Evolutionary conservation across 1,140 invertebrate species (phyloP).

Genomic region (Adoxophyes honmai): DNA sequence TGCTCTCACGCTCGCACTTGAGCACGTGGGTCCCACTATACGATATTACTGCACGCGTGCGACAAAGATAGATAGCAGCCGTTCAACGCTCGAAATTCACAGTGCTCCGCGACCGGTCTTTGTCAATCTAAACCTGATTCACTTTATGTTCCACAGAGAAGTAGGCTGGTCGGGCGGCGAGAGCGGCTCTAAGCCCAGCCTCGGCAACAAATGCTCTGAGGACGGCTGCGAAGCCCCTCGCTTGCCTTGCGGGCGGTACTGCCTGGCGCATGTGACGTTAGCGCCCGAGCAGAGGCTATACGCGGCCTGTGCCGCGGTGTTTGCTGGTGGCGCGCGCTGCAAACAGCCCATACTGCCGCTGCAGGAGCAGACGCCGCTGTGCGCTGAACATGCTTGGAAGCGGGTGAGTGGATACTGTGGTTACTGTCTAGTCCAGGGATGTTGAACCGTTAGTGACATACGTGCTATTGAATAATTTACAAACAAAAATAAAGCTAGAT

Average conservation of each 20-base stretch:
- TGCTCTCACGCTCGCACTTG: too few relatives aligned
- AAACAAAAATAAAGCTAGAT: too few relatives aligned
- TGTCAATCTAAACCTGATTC: too few relatives aligned
- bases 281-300: conserved; percentile 93
- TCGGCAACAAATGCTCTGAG: conserved; percentile 29
- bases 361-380: conserved; percentile 89
- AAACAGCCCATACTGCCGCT: conserved; percentile 92
- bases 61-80: too few relatives aligned
- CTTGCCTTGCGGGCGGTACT: conserved; percentile 91
- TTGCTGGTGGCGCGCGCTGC: conserved; percentile 92
- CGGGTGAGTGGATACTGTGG: conserved; percentile 59
- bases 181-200: conserved; percentile 24
- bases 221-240: conserved; percentile 79
- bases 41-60: too few relatives aligned
- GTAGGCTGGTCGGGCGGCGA: conserved; percentile 35
- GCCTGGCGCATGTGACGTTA: conserved; percentile 90
- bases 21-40: too few relatives aligned
- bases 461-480: too few relatives aligned
- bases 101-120: too few relatives aligned
- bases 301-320: conserved; percentile 92
- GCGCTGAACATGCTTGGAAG: conserved; percentile 88
- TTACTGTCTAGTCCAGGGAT: too few relatives aligned
- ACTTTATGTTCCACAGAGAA: conserved; percentile 35
- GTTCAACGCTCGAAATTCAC: too few relatives aligned
- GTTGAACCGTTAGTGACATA: too few relatives aligned